Conservation (phyloP, 2,888 invertebrate species). For the Dromius quadrimaculatus region DNA sequence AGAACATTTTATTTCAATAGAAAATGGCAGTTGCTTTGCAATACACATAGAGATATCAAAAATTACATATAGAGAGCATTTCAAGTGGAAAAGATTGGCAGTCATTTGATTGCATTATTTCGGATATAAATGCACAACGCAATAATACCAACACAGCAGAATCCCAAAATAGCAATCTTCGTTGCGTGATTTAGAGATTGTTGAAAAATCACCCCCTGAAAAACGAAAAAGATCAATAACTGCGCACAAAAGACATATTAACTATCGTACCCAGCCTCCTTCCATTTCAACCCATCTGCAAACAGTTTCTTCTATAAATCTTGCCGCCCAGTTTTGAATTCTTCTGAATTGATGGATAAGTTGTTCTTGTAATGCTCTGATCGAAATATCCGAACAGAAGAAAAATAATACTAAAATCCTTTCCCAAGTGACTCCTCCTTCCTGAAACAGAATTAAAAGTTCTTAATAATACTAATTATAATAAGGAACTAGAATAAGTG, state of each 20-base stretch:
- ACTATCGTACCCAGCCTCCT: slow-evolving; percentile 70
- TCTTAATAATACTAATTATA: background rate
- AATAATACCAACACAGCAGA: slow-evolving; percentile 37
- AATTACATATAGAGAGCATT: slow-evolving; percentile 25
- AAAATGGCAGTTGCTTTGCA: slow-evolving; percentile 45
- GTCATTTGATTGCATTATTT: slow-evolving; percentile 40
- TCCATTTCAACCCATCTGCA: slow-evolving; percentile 71
- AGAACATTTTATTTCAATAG: slow-evolving; percentile 46
- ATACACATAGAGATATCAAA: slow-evolving; percentile 26
- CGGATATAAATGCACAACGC: slow-evolving; percentile 40
- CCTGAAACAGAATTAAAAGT: slow-evolving; percentile 61
- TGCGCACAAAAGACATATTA: background rate
- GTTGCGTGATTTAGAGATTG: slow-evolving; percentile 40
- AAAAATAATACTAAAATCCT: slow-evolving; percentile 70
- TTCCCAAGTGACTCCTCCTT: slow-evolving; percentile 70
- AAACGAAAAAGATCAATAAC: slow-evolving; percentile 3
- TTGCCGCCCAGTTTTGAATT: slow-evolving; percentile 71
- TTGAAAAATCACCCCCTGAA: slow-evolving; percentile 36
- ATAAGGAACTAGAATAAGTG: too few species aligned
- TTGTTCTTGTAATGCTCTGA: slow-evolving; percentile 65
- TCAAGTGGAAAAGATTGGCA: slow-evolving; percentile 27
- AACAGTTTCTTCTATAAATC: slow-evolving; percentile 70
- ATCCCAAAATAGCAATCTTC: slow-evolving; percentile 33
- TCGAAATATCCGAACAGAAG: slow-evolving; percentile 71
- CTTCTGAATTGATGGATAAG: slow-evolving; percentile 68